A percentile compares a stretch with the other conserved stretches of the same genome.
Evolutionary conservation across 2,888 invertebrate species (phyloP).

Genomic region (Drosophila subsilvestris): DNA sequence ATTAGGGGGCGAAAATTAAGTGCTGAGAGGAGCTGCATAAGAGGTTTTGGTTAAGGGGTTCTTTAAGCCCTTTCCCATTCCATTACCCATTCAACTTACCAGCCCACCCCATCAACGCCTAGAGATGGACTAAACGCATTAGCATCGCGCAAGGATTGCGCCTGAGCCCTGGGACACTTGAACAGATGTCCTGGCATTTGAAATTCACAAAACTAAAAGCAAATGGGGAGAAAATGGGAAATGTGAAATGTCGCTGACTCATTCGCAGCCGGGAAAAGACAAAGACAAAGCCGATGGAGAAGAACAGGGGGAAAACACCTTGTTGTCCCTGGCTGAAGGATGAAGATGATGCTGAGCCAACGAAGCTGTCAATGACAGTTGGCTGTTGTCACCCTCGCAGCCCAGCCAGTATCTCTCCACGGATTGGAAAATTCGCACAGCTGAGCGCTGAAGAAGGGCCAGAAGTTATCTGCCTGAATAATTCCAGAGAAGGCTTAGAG

Average conservation of each 20-base stretch:
- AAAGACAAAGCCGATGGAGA: conserved; percentile 19
- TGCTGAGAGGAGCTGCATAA: neutral
- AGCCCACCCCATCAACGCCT: neutral
- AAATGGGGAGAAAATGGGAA: conserved; percentile 40
- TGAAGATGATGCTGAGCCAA: conserved; percentile 12
- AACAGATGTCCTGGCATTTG: conserved; percentile 83
- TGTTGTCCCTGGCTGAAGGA: conserved; percentile 38
- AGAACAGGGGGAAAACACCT: conserved; percentile 53
- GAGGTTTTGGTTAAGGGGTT: neutral
- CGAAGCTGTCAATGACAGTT: conserved; percentile 69
- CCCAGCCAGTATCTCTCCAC: conserved; percentile 8
- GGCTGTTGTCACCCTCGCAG: conserved; percentile 64
- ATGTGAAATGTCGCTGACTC: conserved; percentile 35
- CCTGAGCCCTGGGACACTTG: conserved; percentile 63
- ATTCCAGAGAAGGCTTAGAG: conserved; percentile 51
- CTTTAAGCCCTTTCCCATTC: conserved; percentile 16
- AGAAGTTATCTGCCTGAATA: conserved; percentile 55
- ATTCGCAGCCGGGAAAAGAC: conserved; percentile 9
- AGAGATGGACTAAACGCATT: conserved; percentile 64
- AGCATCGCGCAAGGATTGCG: conserved; percentile 52
- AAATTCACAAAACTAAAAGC: conserved; percentile 83
- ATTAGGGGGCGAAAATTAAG: conserved; percentile 10
- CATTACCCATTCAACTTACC: neutral
- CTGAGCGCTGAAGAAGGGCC: conserved; percentile 51
- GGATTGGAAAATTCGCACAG: conserved; percentile 65